Evolutionary conservation across 1,140 invertebrate species (phyloP).

Genomic region (Saccostrea glomerata): DNA sequence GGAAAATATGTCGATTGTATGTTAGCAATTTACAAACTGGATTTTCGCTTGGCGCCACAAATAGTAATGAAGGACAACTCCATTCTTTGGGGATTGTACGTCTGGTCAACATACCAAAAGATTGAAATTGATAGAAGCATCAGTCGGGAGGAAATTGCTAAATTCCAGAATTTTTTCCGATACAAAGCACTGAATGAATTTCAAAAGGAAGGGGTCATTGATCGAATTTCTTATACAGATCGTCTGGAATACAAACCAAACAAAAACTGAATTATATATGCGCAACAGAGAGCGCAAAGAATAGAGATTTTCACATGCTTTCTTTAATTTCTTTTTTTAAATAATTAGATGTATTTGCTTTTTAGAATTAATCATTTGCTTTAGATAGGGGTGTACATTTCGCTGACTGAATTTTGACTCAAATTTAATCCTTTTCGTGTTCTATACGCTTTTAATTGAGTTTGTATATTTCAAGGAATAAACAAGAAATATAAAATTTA

Average conservation of each 20-base stretch:
- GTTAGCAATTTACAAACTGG: conserved; percentile 1
- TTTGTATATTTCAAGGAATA: too few relatives aligned
- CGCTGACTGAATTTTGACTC: too few relatives aligned
- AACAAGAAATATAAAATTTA: too few relatives aligned
- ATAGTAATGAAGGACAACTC: not conserved
- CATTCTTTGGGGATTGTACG: not conserved
- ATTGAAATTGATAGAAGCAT: too few relatives aligned
- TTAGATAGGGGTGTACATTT: too few relatives aligned
- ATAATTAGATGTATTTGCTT: too few relatives aligned
- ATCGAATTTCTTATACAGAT: not conserved
- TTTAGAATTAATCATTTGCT: too few relatives aligned
- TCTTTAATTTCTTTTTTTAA: too few relatives aligned
- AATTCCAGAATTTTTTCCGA: conserved; percentile 16
- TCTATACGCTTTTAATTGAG: too few relatives aligned
- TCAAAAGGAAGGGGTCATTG: not conserved
- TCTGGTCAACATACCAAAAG: not conserved
- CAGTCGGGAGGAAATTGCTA: not conserved
- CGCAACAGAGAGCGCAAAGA: not conserved
- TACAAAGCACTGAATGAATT: conserved; percentile 4
- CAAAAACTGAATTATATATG: not conserved
- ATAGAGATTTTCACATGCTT: too few relatives aligned
- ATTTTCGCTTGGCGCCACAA: not conserved
- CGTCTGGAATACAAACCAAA: not conserved
- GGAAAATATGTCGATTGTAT: conserved; percentile 14
- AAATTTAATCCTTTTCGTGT: too few relatives aligned